Evolutionary conservation across 2,113 vertebrate species (phyloP), one percentile per base, ranked within the genome.

Genomic region (Herpetotheres cachinnans): DNA sequence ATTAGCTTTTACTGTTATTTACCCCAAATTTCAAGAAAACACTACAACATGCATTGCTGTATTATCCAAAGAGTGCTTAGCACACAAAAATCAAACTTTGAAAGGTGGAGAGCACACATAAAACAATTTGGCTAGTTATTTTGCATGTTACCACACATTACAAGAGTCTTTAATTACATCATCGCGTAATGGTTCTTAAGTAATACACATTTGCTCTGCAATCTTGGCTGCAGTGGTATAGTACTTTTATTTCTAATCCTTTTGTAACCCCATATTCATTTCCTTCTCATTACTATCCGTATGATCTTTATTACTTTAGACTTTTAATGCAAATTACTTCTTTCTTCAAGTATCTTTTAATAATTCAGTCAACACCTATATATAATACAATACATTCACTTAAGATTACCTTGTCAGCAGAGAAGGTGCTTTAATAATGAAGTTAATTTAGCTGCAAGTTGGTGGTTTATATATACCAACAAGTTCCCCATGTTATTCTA

Each of bases 311-410:
- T 78, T 85, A 73, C 83, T 74, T 77, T 59, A 90, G 89, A 91
- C 73, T 91, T 89, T 66, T 62, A 77, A 83, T 90, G 95, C 32
- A 95, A 96, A 95, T 93, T 82, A 70, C 56, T 85, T 80, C 78
- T 95, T 91, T 95, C 74, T 95, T 95, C 46, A 46, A 50, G 29
- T 69, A 78, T 52, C 74, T 80, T 90, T 87, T 94, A 94, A 81
- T 94, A 94, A 79, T 93, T 91, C 90, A 71, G 44, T 86, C 74
- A 90, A 62, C 62, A 87, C 54, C 78, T 94, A 67, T 86, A 71
- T 87, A 62, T 69, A 82, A 87, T 62, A 91, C 46, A 73, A 54
- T 94, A 50, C 55, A 86, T 59, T 47, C 90, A 74, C 38, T 77
- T 73, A 87, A 56, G 52, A 82, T 66, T 70, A 84, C 62, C 46